Base-by-base conservation (phyloP, 2,888 invertebrate genomes). In the Dorcus hopei region DNA sequence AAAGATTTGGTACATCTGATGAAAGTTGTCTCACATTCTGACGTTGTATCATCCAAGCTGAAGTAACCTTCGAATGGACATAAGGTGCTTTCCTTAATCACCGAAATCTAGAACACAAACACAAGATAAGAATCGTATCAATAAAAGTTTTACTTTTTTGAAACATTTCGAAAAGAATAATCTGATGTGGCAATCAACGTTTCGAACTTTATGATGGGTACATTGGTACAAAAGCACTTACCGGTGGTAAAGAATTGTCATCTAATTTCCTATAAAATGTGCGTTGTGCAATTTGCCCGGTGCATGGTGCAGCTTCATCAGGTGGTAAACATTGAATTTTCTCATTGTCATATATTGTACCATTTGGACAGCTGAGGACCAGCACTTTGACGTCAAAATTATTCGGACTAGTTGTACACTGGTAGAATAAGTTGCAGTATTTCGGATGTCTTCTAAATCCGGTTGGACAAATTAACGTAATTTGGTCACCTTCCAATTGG, bases 371-470 rank as follows among this genome's bases (percentile, higher is more conserved):
- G 64, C 86, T 86, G 66, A 93, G 84, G 7, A 87, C 83, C 2
- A 90, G 82, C 61, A 92, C 82, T 72, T 88, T 91, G n/a, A 88
- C 79, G 64, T 91, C 88, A 71, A 87, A 85, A 48, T 79, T 85
- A 33, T 85, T 82, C 6, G 84, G 80, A 57, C 83, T 83, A 66
- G 84, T 85, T 14, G 87, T 88, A 69, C 93, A 93, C 75, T 93
- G 93, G 73, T 93, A 93, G 79, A 93, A 92, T 67, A 90, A 77
- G 70, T 90, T 89, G 69, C 93, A 93, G 71, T 88, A 87, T 73
- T 89, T 90, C 0, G 93, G 91, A 81, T 93, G 92, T 63, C 91
- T 82, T 71, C 84, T 84, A 77, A 93, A 93, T 40, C 92, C 91
- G 5, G 91, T 90, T 7, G 93, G 93, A 72, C 93, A 93, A 2